These are phyloP conservation scores for Protobothrops mucrosquamatus DNA, from an alignment of 2,113 vertebrate species.

Conservation along the genomic window DNA sequence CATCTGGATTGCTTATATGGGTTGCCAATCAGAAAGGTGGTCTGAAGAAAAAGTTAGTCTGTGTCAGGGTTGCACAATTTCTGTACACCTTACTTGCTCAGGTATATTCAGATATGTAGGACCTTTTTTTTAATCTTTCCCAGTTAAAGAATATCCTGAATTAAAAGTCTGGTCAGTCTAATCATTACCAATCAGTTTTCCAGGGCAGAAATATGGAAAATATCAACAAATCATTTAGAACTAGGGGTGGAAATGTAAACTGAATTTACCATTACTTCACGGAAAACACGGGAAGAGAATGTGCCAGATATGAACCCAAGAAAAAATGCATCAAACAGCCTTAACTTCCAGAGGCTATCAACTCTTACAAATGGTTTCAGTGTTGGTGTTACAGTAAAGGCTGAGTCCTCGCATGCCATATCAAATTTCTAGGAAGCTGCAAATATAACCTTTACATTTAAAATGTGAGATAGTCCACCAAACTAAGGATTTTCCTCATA, in stretches of 20 bases:
- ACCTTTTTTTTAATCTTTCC: neutral
- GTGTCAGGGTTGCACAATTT: neutral
- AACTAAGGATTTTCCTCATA: neutral
- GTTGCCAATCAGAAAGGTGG: neutral
- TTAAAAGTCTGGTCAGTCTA: neutral
- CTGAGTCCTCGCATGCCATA: neutral
- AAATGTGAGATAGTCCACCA: neutral
- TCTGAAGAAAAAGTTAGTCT: neutral
- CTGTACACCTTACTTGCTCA: neutral
- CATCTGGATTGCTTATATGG: neutral
- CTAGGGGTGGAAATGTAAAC: neutral
- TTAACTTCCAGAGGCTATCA: neutral
- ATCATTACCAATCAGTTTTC: too few species aligned
- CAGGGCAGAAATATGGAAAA: neutral
- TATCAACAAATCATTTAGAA: neutral
- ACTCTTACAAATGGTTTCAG: neutral
- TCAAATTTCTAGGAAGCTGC: neutral
- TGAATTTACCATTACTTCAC: neutral
- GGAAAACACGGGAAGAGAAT: neutral
- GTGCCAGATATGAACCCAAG: neutral
- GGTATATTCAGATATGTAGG: neutral
- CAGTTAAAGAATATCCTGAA: neutral
- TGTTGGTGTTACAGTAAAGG: neutral
- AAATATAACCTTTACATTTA: neutral
- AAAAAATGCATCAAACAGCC: neutral